Percentiles rank a stretch among this genome's conserved stretches.
Conservation (phyloP, 2,797 vertebrate species). For the Oreochromis grahami region DNA sequence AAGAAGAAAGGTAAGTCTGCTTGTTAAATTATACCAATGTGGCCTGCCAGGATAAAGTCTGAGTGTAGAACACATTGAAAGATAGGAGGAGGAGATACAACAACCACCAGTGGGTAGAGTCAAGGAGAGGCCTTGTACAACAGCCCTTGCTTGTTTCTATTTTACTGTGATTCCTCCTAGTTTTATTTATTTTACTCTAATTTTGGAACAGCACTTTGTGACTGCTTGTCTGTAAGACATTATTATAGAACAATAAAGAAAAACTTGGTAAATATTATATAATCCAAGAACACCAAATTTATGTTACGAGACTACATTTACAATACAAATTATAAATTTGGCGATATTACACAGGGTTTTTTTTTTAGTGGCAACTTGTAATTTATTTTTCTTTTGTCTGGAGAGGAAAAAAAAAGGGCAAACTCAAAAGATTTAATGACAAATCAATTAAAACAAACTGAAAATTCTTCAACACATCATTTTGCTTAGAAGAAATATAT, state of each 20-base stretch:
- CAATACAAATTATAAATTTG: background rate
- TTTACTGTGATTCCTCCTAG: background rate
- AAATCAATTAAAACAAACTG: background rate
- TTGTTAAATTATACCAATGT: background rate
- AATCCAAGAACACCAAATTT: constrained; percentile 15
- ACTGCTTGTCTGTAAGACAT: background rate
- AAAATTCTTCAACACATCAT: background rate
- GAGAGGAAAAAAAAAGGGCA: background rate
- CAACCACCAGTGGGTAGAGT: background rate
- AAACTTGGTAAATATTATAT: constrained; percentile 39
- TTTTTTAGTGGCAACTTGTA: background rate
- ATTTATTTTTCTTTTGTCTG: background rate
- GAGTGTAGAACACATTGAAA: background rate
- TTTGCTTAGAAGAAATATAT: background rate
- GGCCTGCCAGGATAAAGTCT: background rate
- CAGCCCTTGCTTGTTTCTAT: background rate
- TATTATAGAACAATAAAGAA: constrained; percentile 7
- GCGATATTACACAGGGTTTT: background rate
- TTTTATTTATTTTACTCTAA: background rate
- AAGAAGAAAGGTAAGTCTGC: background rate
- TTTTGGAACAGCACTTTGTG: background rate
- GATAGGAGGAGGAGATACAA: background rate
- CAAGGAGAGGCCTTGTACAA: background rate
- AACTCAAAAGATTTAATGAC: background rate
- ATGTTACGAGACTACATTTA: constrained; percentile 8